Base-by-base conservation (phyloP, 2,888 invertebrate genomes). In the Caenorhabditis angaria region DNA sequence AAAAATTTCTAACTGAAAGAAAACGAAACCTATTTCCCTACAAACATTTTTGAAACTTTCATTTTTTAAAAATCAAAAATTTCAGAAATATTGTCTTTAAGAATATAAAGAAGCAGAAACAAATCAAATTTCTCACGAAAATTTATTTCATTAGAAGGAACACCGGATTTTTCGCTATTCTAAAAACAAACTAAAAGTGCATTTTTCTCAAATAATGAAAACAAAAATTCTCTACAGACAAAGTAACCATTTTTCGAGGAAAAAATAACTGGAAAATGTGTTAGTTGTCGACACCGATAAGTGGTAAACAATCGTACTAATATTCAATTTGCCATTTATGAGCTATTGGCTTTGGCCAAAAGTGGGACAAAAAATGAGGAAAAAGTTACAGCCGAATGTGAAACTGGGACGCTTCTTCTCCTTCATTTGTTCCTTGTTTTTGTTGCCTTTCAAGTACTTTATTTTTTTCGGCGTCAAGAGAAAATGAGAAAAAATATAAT, bases 301-400 rank as follows among this genome's bases (percentile, higher is more conserved):
- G 61, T 65, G 65, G 70, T 70, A 70, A 70, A 70, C 70, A 70
- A 70, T 70, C 70, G 70, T 70, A 70, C 70, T 70, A 65, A 70
- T 70, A 70, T 65, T 70, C 65, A 70, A 70, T 70, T 41, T 70
- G 65, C 70, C 65, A 70, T 70, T 70, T 61, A 70, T 65, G 70
- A 70, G 65, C 61, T 65, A 57, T 69, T 14, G 10, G 10, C 18
- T 41, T 41, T 41, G 41, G 5, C 32, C 6, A 8, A 5, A 10
- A 18, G 41, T 41, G 5, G 14, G 18, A 41, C 41, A 14, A 41
- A 14, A 18, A 32, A 10, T 32, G 10, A 32, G 14, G 18, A 41
- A 41, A 41, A 12, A 18, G 41, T 18, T 18, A 41, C 41, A 41
- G 41, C 41, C n/a, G n/a, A n/a, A n/a, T n/a, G n/a, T n/a, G n/a